Evolutionary conservation across 2,888 invertebrate genomes (phyloP), one percentile per base, ranked within the genome.

Genomic region (Ornithoptera priamus): DNA sequence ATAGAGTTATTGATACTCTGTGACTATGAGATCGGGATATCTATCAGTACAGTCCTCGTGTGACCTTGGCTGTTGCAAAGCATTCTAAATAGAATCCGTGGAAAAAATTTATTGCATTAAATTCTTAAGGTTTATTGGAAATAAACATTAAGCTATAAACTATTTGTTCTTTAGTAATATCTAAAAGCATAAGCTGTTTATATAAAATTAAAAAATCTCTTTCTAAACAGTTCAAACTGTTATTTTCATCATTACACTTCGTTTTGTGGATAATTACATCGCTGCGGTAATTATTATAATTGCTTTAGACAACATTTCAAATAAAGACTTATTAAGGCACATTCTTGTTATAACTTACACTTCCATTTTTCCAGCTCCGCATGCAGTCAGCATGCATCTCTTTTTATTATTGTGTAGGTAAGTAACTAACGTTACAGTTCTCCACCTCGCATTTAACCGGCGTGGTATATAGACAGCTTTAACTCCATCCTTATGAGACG

Each of bases 281-380:
- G 85, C 81, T 82, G 79, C 77, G 79, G 85, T 90, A 89, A 92
- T 92, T 92, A 91, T 88, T 78, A 85, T 91, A 92, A 92, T 92
- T 87, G 90, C 85, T 82, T 86, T 86, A 78, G 82, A 80, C 80
- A 85, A 88, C 86, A 88, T 89, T 87, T 85, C 85, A 84, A 86
- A 88, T 87, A 83, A 85, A 81, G 83, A 80, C 77, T 77, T 84
- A 30, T 85, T 86, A 85, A 86, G 85, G 86, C 78, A 15, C 36
- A 18, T 18, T 78, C 70, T 77, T 79, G 58, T 20, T 59, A 50
- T 39, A 17, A 67, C 30, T 15, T 20, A 30, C 30, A 30, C 5
- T n/a, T 39, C 12, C 0, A 12, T 46, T 46, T 46, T 46, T 46
- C 2, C 4, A 15, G 15, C 15, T 15, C 46, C 12, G 15, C 46